Conservation (phyloP, 1,140 invertebrate genomes). For the Sitodiplosis mosellana region DNA sequence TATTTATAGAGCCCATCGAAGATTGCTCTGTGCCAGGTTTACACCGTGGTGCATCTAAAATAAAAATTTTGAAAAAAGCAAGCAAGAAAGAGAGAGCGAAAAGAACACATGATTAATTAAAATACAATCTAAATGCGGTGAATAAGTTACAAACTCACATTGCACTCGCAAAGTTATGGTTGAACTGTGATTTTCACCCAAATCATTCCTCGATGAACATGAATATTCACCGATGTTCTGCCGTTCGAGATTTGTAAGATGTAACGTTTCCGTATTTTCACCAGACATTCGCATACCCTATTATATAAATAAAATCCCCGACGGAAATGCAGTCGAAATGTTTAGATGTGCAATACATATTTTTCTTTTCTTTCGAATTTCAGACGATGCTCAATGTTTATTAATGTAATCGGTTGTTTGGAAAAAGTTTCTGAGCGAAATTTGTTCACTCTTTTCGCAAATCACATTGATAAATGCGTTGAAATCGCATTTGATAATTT, state of each 20-base stretch:
- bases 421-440: too few relatives aligned
- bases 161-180: constrained; percentile 39
- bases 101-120: not conserved
- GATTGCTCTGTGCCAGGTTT: constrained; percentile 33
- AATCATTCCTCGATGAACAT: constrained; percentile 45
- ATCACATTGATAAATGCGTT: too few relatives aligned
- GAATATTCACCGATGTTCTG: constrained; percentile 40
- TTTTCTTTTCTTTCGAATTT: not conserved
- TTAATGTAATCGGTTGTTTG: too few relatives aligned
- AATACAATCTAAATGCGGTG: not conserved
- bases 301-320: constrained; percentile 3
- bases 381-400: too few relatives aligned
- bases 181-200: constrained; percentile 43
- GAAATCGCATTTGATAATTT: too few relatives aligned
- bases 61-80: not conserved
- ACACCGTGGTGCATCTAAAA: constrained; percentile 39
- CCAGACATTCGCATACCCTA: constrained; percentile 27
- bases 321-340: not conserved
- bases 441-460: too few relatives aligned
- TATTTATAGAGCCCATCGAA: constrained; percentile 36
- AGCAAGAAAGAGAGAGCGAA: not conserved
- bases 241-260: constrained; percentile 26
- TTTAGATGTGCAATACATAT: not conserved
- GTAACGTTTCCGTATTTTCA: constrained; percentile 24
- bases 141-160: constrained; percentile 34